Conservation (phyloP, 1,140 invertebrate species). For the Hermatobates lingyangjiaoensis region DNA sequence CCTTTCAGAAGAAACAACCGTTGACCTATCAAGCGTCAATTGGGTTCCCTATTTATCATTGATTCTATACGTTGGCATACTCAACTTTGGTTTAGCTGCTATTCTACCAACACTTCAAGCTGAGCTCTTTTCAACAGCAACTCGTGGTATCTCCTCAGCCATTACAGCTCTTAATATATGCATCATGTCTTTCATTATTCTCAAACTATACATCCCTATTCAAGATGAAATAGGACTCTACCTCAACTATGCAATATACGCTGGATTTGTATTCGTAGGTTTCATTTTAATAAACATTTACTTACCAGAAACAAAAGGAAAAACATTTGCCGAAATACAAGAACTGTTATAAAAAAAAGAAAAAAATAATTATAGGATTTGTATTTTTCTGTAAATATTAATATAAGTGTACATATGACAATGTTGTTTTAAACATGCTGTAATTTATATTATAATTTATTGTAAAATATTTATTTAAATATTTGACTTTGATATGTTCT, state of each 20-base stretch:
- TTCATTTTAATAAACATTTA: constrained; percentile 21
- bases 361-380: no score
- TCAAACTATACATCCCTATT: constrained; percentile 39
- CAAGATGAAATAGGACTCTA: constrained; percentile 5
- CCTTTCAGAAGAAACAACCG: constrained; percentile 6
- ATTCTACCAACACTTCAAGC: constrained; percentile 37
- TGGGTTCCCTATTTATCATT: constrained; percentile 23
- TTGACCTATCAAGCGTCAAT: constrained; percentile 1
- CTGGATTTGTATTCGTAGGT: constrained; percentile 4
- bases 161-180: constrained; percentile 13
- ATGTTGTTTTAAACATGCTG: no score
- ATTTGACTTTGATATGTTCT: no score
- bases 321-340: constrained; percentile 26
- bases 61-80: constrained; percentile 23
- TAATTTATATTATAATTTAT: no score
- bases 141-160: constrained; percentile 13
- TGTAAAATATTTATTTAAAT: no score
- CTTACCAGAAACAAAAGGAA: constrained; percentile 29
- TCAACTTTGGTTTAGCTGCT: constrained; percentile 32
- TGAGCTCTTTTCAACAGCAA: constrained; percentile 14
- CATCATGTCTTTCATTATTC: constrained; percentile 36
- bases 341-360: background rate
- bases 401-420: no score
- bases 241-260: constrained; percentile 10
- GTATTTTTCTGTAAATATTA: no score